Percentiles rank a stretch among this genome's conserved stretches.
Evolutionary conservation across 2,888 invertebrate species (phyloP).

Genomic region (Gordius sp.): DNA sequence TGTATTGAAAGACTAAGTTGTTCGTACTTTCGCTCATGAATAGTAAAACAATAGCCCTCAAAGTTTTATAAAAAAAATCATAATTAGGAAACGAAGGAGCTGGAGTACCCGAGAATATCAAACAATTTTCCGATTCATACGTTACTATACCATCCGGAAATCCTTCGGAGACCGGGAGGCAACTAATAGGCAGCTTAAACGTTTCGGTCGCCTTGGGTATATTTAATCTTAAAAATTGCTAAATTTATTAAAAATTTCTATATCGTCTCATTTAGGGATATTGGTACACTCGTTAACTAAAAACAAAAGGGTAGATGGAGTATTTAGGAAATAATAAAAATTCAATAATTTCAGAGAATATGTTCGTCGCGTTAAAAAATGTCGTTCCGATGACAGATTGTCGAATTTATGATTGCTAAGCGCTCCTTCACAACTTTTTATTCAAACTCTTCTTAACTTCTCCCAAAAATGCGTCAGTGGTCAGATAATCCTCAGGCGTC

Average conservation of each 20-base stretch:
- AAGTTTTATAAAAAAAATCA: too few species aligned
- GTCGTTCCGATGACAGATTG: too few species aligned
- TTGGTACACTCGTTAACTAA: neutral
- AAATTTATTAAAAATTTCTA: slow-evolving; percentile 2
- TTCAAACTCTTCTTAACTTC: slow-evolving; percentile 67
- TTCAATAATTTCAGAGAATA: too few species aligned
- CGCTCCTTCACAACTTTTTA: too few species aligned
- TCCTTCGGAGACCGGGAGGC: neutral
- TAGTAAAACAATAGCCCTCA: too few species aligned
- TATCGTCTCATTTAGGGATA: neutral
- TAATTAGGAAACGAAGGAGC: neutral
- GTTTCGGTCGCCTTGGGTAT: neutral
- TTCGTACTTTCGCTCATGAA: too few species aligned
- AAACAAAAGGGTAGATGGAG: neutral
- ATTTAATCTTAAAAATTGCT: neutral
- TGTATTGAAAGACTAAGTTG: too few species aligned
- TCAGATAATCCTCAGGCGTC: slow-evolving; percentile 54
- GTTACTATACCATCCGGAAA: neutral
- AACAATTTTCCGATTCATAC: neutral
- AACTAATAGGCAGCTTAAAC: neutral
- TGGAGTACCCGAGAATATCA: neutral
- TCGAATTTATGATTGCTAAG: too few species aligned
- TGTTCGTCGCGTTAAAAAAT: too few species aligned
- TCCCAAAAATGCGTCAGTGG: slow-evolving; percentile 85
- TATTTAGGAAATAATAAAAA: neutral